Base-by-base conservation (phyloP, 2,113 vertebrate genomes). In the Eulemur rufifrons region DNA sequence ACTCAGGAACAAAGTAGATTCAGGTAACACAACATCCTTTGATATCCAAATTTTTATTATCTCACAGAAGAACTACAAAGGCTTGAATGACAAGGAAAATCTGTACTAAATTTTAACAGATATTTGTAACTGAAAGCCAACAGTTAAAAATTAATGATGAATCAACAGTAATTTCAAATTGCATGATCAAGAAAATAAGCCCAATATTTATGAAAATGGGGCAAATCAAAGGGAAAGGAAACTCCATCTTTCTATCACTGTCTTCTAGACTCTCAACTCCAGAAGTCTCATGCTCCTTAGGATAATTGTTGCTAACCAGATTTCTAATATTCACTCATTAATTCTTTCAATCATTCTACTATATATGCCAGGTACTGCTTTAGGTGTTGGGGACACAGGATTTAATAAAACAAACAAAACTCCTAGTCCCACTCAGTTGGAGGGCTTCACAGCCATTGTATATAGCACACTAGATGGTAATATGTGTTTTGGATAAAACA, bases 111-210 rank as follows among this genome's bases (percentile, higher is more conserved):
- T 91, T 93, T 95, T 89, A 97, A 76, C 25, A 96, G 73, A 63
- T 86, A 97, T 96, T 92, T 97, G 50, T 84, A 94, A 89, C 71
- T 76, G 87, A 97, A 95, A 85, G 80, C 1, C 32, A 92, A 91
- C 68, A 88, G 68, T 95, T 54, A 59, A 96, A 95, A 96, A 84
- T 23, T 81, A 89, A 89, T 61, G 29, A 83, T 27, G 34, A 6
- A 52, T 76, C 83, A 90, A 88, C 11, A 90, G 68, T 54, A 93
- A 91, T 61, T 81, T 77, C 52, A 56, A 86, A 94, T 10, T 88
- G 10, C 27, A 92, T 3, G 2, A 86, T 47, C 54, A 94, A 93
- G 34, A 96, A 92, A 92, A 80, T 47, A 27, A 77, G 32, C 6
- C 39, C 25, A 68, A 20, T 74, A 61, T 68, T 86, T 91, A 90